Percentiles rank a stretch among this genome's conserved stretches.
These are phyloP conservation scores for Dicrurus megarhynchus DNA, from an alignment of 2,113 vertebrate genomes.

Conservation along the genomic window DNA sequence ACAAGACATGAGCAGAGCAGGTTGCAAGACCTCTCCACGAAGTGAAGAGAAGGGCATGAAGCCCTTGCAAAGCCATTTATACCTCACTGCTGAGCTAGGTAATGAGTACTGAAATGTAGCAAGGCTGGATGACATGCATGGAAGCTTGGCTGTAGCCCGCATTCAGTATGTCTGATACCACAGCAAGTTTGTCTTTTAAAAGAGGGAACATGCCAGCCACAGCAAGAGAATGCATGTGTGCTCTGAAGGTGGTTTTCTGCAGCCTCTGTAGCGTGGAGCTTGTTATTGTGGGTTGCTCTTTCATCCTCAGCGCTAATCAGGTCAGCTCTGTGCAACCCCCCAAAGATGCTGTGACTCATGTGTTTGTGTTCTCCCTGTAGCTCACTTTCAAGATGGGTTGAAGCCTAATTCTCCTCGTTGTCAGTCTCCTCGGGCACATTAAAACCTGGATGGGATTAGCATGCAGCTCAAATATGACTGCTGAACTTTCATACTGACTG, in stretches of 20 bases:
- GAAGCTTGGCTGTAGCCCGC: neutral
- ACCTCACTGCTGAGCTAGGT: neutral
- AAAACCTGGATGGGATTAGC: neutral
- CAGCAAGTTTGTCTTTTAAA: neutral
- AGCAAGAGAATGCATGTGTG: neutral
- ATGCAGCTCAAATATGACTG: neutral
- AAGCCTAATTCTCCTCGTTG: neutral
- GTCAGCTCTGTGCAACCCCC: neutral
- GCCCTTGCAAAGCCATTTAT: neutral
- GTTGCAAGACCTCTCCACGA: neutral
- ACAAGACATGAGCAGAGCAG: neutral
- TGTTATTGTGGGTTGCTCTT: neutral
- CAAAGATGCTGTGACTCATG: neutral
- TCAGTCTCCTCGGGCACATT: neutral
- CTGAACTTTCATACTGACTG: neutral
- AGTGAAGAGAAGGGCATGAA: neutral
- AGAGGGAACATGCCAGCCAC: neutral
- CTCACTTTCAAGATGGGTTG: neutral
- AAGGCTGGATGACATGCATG: neutral
- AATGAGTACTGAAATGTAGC: neutral
- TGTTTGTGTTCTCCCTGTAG: neutral
- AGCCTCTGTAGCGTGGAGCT: accelerated
- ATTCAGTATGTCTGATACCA: neutral
- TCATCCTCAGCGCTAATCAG: neutral
- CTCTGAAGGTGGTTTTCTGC: neutral